These are phyloP conservation scores for Tridacna gigas DNA, from an alignment of 2,888 invertebrate genomes.

Conservation along the genomic window DNA sequence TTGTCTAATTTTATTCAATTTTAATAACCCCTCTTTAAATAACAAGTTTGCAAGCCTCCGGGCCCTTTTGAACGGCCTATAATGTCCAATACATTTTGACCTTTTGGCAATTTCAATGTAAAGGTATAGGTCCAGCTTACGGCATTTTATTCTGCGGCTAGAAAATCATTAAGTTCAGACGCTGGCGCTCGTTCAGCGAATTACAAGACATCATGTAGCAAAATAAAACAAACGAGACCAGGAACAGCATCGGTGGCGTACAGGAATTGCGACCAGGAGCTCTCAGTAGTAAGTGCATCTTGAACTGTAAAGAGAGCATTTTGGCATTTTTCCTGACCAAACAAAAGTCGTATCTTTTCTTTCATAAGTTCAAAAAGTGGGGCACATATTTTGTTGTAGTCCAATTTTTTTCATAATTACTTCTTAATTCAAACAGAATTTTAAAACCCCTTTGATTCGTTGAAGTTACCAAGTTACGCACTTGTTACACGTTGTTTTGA, in stretches of 20 bases:
- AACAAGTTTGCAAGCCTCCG: too few relatives aligned
- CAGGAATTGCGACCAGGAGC: slow-evolving; percentile 58
- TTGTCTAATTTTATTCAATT: too few relatives aligned
- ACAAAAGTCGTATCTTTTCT: slow-evolving; percentile 30
- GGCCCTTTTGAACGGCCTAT: too few relatives aligned
- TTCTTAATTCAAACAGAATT: slow-evolving; percentile 61
- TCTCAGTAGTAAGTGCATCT: slow-evolving; percentile 37
- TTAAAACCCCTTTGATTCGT: too few relatives aligned
- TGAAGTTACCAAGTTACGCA: too few relatives aligned
- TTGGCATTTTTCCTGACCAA: slow-evolving; percentile 57
- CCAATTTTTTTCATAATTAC: slow-evolving; percentile 58
- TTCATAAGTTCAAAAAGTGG: slow-evolving; percentile 50
- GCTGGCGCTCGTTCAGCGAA: not conserved
- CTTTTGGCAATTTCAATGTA: too few relatives aligned
- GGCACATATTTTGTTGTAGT: slow-evolving; percentile 49
- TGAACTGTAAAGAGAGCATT: slow-evolving; percentile 53
- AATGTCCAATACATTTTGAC: too few relatives aligned
- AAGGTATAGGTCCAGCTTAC: too few relatives aligned
- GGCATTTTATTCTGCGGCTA: too few relatives aligned
- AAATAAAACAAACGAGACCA: not conserved
- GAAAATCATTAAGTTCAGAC: slow-evolving; percentile 33
- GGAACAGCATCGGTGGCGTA: not conserved
- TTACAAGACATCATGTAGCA: not conserved
- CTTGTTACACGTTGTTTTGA: slow-evolving; percentile 38
- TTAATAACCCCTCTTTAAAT: too few relatives aligned